Base-by-base conservation (phyloP, 2,888 invertebrate genomes). In the Drosophila longiperda region DNA sequence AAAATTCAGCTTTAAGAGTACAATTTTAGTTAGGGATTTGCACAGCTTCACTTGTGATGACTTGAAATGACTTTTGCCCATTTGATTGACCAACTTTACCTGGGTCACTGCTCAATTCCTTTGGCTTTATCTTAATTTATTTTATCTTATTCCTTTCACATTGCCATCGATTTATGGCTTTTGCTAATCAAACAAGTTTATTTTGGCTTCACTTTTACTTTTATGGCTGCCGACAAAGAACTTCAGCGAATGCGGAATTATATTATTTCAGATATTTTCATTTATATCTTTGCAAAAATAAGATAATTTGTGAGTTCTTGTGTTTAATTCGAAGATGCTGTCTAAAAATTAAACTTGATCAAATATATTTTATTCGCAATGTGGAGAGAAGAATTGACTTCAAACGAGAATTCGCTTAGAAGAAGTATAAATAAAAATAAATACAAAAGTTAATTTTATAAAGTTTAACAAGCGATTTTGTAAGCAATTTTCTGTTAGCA, bases 11-110 rank as follows among this genome's bases (percentile, higher is more conserved):
- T 50, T 52, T 17, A 58, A 6, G n/a, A 12, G 26, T 15, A 12
- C 33, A 38, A 48, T 40, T 73, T 48, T 32, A 42, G 49, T 17
- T n/a, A 26, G 9, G n/a, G 38, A n/a, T n/a, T 7, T 5, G 29
- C 26, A 5, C 40, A 59, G 42, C n/a, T 32, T 55, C 40, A 34
- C 5, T 36, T 36, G 36, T 15, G 2, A 3, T 20, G 52, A 12
- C 36, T 23, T 15, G 9, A 26, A 15, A 15, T n/a, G 20, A 33
- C 11, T 54, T 38, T 36, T 20, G 26, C 15, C 34, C 42, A 57
- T 40, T 63, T 57, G 9, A 61, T 59, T 78, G 59, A 60, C 58
- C 53, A 42, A 73, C 52, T 42, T 72, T 34, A 17, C 23, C 38
- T 17, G 26, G 34, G 20, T 29, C 34, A 49, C 42, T 20, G 33